Conservation (phyloP, 2,888 invertebrate genomes). For the Acronicta aceris region DNA sequence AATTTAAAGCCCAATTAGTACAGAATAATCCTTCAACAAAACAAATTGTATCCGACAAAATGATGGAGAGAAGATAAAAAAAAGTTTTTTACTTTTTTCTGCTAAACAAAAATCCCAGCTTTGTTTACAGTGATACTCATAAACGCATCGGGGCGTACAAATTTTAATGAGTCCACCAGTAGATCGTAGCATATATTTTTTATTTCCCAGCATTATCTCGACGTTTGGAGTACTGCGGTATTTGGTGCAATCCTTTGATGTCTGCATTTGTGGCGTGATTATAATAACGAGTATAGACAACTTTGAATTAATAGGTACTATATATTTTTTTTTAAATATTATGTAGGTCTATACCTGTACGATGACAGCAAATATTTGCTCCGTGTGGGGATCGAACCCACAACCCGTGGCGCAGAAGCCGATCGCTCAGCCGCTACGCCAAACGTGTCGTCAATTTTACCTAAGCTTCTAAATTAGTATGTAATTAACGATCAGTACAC, state of each 20-base stretch:
- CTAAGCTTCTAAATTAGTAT: no score
- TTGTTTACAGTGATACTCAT: constrained; percentile 71
- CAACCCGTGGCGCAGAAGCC: no score
- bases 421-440: no score
- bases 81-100: constrained; percentile 22
- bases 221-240: constrained; percentile 15
- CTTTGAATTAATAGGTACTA: not conserved
- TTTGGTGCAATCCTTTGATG: constrained; percentile 35
- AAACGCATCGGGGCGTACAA: constrained; percentile 74
- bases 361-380: no score
- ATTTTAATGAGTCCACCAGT: constrained; percentile 81
- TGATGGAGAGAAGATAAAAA: constrained; percentile 19
- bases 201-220: constrained; percentile 22
- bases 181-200: constrained; percentile 44
- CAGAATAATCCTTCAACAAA: constrained; percentile 2
- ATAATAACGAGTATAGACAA: not conserved
- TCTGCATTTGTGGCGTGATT: constrained; percentile 1
- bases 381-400: no score
- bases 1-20: not conserved
- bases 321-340: no score
- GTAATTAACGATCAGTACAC: no score
- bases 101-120: constrained; percentile 30
- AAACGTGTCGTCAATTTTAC: no score
- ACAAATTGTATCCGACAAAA: constrained; percentile 29
- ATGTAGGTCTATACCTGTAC: no score